Evolutionary conservation across 2,888 invertebrate genomes (phyloP).

Genomic region (Apodemia duryi): DNA sequence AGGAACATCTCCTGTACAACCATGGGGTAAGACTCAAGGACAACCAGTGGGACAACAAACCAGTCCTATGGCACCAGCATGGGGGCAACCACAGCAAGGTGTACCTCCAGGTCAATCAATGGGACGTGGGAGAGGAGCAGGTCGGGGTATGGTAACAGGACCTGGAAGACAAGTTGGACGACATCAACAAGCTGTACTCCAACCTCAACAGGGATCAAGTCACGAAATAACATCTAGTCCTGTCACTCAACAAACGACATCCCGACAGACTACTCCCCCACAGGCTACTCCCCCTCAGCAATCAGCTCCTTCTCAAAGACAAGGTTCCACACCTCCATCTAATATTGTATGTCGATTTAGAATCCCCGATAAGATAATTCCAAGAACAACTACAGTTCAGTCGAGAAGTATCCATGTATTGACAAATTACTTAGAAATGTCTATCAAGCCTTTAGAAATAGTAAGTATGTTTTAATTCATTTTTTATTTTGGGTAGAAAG

Average conservation of each 20-base stretch:
- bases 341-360: slow-evolving; percentile 37
- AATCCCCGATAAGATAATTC: slow-evolving; percentile 56
- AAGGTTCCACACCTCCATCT: not conserved
- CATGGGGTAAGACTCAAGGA: not conserved
- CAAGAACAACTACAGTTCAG: slow-evolving; percentile 33
- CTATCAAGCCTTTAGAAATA: slow-evolving; percentile 63
- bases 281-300: slow-evolving; percentile 5
- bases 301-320: not conserved
- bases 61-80: not conserved
- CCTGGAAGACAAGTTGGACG: not conserved
- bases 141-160: not conserved
- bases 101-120: not conserved
- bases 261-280: not conserved
- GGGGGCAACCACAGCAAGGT: not conserved
- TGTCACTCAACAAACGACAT: not conserved
- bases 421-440: slow-evolving; percentile 83
- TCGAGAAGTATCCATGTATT: slow-evolving; percentile 52
- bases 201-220: slow-evolving; percentile 13
- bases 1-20: not conserved
- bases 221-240: not conserved
- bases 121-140: not conserved
- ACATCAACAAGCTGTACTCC: not conserved
- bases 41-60: not conserved
- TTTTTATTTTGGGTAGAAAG: slow-evolving; percentile 5
- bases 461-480: slow-evolving; percentile 44